These are phyloP conservation scores for Ophion ellenae DNA, from an alignment of 2,888 invertebrate species.

Conservation along the genomic window DNA sequence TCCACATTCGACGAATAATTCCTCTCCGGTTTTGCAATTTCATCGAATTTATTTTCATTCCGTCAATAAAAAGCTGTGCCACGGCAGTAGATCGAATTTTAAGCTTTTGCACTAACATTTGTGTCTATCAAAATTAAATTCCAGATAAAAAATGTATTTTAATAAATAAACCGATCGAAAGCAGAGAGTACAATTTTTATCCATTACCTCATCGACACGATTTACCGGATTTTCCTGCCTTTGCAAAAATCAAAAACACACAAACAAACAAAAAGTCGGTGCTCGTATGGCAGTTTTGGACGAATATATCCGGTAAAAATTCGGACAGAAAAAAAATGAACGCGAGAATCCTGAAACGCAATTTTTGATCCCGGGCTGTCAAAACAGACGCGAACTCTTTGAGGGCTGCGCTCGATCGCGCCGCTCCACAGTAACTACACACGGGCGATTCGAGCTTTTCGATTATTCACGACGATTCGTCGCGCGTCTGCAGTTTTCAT, in stretches of 20 bases:
- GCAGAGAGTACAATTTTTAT: no score
- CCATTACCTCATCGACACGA: neutral
- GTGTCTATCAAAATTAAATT: neutral
- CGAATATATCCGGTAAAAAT: neutral
- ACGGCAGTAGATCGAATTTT: neutral
- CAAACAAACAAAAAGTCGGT: neutral
- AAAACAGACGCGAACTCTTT: neutral
- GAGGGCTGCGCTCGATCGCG: neutral
- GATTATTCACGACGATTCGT: conserved; percentile 62
- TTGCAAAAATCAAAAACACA: neutral
- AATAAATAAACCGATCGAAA: neutral
- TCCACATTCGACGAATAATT: neutral
- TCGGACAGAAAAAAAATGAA: neutral
- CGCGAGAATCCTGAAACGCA: neutral
- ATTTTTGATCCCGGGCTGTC: neutral
- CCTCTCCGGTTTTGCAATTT: neutral
- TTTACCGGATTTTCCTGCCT: neutral
- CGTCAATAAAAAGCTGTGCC: neutral
- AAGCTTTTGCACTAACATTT: neutral
- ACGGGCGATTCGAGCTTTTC: conserved; percentile 42
- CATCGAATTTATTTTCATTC: neutral
- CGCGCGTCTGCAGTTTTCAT: conserved; percentile 47
- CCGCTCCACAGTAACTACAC: neutral
- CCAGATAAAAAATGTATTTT: neutral
- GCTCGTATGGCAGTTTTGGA: neutral